phyloP scores from a whole-genome alignment of 2,797 vertebrate genomes.

The Scarus forsteni region DNA sequence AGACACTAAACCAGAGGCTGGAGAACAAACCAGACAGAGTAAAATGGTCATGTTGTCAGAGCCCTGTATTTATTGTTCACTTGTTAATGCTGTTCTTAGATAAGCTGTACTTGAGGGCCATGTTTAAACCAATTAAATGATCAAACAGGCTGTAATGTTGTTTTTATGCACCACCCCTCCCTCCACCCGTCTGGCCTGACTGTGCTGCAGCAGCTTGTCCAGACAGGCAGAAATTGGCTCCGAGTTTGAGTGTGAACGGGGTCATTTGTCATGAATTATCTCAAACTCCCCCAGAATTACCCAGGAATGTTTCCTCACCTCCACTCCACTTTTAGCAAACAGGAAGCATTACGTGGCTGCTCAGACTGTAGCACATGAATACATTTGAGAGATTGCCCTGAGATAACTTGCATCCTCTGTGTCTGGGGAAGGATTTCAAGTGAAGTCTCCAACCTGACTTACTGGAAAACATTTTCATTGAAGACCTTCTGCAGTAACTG shows the following conservation, averaged over 20 bases:
- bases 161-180: conserved; percentile 11
- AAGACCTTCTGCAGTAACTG: background rate
- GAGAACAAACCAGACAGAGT: conserved; percentile 9
- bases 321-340: conserved; percentile 14
- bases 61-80: conserved; percentile 29
- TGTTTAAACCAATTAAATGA: conserved; percentile 51
- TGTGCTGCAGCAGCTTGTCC: conserved; percentile 57
- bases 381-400: conserved; percentile 4
- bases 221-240: conserved; percentile 44
- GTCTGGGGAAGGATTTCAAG: conserved; percentile 30
- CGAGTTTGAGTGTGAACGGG: conserved; percentile 8
- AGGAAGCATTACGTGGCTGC: conserved; percentile 24
- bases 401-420: conserved; percentile 6
- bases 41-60: conserved; percentile 4
- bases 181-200: conserved; percentile 9
- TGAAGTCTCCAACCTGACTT: conserved; percentile 39
- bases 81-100: conserved; percentile 6
- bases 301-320: conserved; percentile 60
- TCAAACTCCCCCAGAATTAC: conserved; percentile 51
- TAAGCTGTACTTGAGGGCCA: conserved; percentile 24
- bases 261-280: conserved; percentile 71
- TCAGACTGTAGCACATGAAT: conserved; percentile 30
- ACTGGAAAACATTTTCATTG: conserved; percentile 4
- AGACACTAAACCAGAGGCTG: background rate
- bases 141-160: conserved; percentile 14